These are phyloP conservation scores for Dinomys branickii DNA, from an alignment of 2,113 vertebrate genomes.

Conservation along the genomic window DNA sequence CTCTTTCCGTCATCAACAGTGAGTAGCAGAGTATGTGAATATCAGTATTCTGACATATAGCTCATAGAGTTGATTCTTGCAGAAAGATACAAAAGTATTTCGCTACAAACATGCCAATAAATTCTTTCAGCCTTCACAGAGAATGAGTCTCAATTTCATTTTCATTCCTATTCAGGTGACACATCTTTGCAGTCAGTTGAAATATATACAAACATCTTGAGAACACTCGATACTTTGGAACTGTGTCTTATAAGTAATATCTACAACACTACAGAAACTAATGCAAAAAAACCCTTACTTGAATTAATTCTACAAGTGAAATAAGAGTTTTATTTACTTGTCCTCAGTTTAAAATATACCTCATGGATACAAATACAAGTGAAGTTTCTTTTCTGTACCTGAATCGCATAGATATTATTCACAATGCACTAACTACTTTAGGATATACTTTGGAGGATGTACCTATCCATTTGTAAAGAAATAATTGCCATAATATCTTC, in stretches of 20 bases:
- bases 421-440: neutral
- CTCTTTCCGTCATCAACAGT: neutral
- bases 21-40: neutral
- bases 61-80: neutral
- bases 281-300: neutral
- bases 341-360: neutral
- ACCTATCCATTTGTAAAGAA: neutral
- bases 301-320: neutral
- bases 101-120: neutral
- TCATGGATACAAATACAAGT: neutral
- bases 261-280: neutral
- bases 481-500: neutral
- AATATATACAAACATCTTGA: conserved; percentile 8
- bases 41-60: neutral
- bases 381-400: conserved; percentile 6
- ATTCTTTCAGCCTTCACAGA: neutral
- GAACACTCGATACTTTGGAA: neutral
- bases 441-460: neutral
- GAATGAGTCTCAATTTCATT: conserved; percentile 6
- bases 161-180: neutral
- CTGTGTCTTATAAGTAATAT: neutral
- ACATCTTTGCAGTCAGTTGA: neutral
- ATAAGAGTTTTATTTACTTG: neutral
- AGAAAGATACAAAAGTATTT: neutral
- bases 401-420: neutral